phyloP scores from a whole-genome alignment of 2,888 invertebrate genomes.

The Smittia sp. region DNA sequence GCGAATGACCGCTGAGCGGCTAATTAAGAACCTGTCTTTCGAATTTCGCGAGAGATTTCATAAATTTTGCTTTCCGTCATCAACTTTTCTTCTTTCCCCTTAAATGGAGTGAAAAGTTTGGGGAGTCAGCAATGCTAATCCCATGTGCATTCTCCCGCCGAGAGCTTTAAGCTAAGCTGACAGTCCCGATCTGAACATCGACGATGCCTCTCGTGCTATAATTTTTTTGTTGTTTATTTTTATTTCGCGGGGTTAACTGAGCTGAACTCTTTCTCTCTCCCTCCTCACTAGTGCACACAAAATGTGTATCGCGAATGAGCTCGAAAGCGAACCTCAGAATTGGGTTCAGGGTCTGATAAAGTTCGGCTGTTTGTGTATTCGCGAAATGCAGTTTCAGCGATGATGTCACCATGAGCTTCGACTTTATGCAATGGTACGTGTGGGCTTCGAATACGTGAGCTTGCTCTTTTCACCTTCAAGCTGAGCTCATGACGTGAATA shows the following conservation, averaged over 20 bases:
- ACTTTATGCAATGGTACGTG: not conserved
- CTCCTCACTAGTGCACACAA: not conserved
- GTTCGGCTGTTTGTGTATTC: not conserved
- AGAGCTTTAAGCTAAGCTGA: not conserved
- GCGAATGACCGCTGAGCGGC: not conserved
- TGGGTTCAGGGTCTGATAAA: slow-evolving; percentile 34
- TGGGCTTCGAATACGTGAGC: not conserved
- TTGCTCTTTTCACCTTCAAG: not conserved
- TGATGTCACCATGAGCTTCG: not conserved
- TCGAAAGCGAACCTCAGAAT: not conserved
- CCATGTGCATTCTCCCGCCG: not conserved
- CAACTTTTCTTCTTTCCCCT: not conserved
- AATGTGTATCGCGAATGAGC: not conserved
- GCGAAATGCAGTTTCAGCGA: not conserved
- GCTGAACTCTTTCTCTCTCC: not conserved
- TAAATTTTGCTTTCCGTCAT: no score
- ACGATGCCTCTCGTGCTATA: not conserved
- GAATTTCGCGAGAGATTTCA: not conserved
- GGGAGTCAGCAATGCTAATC: not conserved
- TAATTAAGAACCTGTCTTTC: not conserved
- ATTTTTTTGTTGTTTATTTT: not conserved
- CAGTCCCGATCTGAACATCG: not conserved
- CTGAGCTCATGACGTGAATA: not conserved
- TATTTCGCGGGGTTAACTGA: not conserved
- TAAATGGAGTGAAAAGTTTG: not conserved